Evolutionary conservation across 1,140 invertebrate genomes (phyloP).

Genomic region (Zaprionus taronus): DNA sequence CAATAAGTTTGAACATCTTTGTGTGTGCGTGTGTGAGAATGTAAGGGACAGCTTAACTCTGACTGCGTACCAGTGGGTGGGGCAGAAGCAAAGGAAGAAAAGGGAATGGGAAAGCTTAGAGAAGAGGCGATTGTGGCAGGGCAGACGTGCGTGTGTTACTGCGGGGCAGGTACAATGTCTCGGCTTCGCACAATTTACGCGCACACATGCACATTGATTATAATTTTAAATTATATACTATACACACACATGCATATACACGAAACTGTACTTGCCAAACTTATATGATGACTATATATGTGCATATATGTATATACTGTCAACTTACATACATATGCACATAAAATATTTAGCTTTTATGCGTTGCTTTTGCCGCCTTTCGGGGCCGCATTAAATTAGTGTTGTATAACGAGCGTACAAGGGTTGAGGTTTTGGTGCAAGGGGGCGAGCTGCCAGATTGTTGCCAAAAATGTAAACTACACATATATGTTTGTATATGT

Average conservation of each 20-base stretch:
- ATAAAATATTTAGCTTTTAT: conserved; percentile 76
- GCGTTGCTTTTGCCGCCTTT: conserved; percentile 63
- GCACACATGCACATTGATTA: conserved; percentile 77
- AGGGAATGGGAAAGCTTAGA: too few species aligned
- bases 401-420: conserved; percentile 54
- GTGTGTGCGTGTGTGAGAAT: conserved; percentile 33
- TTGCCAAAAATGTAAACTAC: conserved; percentile 52
- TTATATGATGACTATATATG: conserved; percentile 38
- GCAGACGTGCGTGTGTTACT: conserved; percentile 1
- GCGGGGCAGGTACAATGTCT: conserved; percentile 71
- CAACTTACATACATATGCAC: conserved; percentile 46
- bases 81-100: background rate
- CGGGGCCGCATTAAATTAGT: conserved; percentile 68
- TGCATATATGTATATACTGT: conserved; percentile 19
- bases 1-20: conserved; percentile 60
- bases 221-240: conserved; percentile 79
- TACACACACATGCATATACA: conserved; percentile 20
- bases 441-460: conserved; percentile 29
- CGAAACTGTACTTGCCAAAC: conserved; percentile 45
- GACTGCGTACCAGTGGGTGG: conserved; percentile 6
- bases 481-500: conserved; percentile 6
- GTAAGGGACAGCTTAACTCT: conserved; percentile 67
- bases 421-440: conserved; percentile 25
- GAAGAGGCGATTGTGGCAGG: background rate
- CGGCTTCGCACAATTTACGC: conserved; percentile 72